Conservation (phyloP, 2,888 invertebrate species). For the Alloplasta piceator region DNA sequence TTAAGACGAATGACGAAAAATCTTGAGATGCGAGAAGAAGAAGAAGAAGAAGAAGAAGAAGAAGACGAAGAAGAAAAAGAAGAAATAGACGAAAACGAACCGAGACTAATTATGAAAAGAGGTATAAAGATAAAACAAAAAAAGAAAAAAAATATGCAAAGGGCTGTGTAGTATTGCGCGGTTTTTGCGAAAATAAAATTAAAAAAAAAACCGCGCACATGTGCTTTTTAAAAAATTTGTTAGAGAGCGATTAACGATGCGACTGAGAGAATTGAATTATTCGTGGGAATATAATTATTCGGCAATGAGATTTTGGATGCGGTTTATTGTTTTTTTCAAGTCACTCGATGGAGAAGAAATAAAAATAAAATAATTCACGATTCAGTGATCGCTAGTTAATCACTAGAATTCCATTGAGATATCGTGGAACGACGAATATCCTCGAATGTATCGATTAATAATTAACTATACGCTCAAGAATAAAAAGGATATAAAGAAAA, state of each 20-base stretch:
- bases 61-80: no score
- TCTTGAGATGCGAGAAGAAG: neutral
- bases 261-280: no score
- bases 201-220: slow-evolving; percentile 12
- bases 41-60: neutral
- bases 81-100: neutral
- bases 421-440: slow-evolving; percentile 21
- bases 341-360: neutral
- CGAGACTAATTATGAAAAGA: slow-evolving; percentile 41
- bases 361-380: neutral
- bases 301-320: neutral
- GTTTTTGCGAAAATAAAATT: slow-evolving; percentile 9
- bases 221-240: slow-evolving; percentile 38
- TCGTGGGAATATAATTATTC: no score
- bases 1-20: slow-evolving; percentile 43
- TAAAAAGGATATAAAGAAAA: slow-evolving; percentile 36
- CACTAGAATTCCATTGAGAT: neutral
- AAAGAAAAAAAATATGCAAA: slow-evolving; percentile 20
- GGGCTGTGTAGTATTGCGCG: slow-evolving; percentile 54
- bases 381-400: neutral
- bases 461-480: slow-evolving; percentile 54
- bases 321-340: slow-evolving; percentile 1
- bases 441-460: slow-evolving; percentile 53
- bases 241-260: slow-evolving; percentile 19
- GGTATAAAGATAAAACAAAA: slow-evolving; percentile 39